Evolutionary conservation across 2,113 vertebrate genomes (phyloP).

Genomic region (Gasterosteus aculeatus): DNA sequence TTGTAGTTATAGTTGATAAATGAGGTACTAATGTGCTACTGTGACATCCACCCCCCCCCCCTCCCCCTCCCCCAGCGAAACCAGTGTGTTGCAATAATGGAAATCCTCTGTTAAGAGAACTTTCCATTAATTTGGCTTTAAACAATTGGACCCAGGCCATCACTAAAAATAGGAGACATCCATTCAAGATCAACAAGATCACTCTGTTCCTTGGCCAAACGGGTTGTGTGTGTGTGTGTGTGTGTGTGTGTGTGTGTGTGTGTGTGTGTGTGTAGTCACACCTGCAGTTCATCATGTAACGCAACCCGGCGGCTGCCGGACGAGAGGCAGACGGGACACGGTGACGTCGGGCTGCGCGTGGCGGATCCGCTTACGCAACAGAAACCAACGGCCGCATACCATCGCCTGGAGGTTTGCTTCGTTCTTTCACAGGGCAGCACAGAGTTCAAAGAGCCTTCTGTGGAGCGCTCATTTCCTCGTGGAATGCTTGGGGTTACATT

Average conservation of each 20-base stretch:
- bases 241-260: too few relatives aligned
- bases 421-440: background rate
- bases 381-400: constrained; percentile 65
- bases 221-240: too few relatives aligned
- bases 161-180: constrained; percentile 60
- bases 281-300: background rate
- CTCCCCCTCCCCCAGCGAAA: too few relatives aligned
- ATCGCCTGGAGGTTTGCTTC: constrained; percentile 43
- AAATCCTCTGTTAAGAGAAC: constrained; percentile 54
- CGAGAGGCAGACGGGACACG: constrained; percentile 15
- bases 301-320: constrained; percentile 6
- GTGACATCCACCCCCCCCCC: too few relatives aligned
- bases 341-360: constrained; percentile 5
- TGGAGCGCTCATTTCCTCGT: background rate
- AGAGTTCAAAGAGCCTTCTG: background rate
- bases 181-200: constrained; percentile 45
- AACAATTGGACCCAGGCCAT: constrained; percentile 46
- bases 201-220: background rate
- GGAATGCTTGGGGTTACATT: background rate
- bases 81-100: constrained; percentile 42
- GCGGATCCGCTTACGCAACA: constrained; percentile 38
- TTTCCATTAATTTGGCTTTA: constrained; percentile 58
- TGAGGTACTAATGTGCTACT: background rate
- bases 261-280: background rate
- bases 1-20: background rate